Evolutionary conservation across 2,113 vertebrate species (phyloP).

Genomic region (Mionectes macconnelli): DNA sequence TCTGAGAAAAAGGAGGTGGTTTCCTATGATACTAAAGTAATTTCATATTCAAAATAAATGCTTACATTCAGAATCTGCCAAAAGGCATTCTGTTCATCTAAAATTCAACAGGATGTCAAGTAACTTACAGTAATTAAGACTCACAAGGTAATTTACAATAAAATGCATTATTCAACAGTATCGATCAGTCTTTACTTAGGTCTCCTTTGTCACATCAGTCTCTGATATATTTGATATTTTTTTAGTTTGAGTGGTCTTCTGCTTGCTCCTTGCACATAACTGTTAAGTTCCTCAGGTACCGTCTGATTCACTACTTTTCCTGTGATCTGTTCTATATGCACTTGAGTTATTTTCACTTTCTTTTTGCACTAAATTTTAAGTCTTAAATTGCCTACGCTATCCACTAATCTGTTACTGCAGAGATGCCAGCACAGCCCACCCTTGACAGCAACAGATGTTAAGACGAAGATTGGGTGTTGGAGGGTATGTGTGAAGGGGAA

Average conservation of each 20-base stretch:
- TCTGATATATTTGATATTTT: background rate
- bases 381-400: background rate
- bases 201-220: background rate
- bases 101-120: background rate
- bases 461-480: background rate
- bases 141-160: background rate
- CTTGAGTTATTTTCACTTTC: background rate
- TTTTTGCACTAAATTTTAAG: background rate
- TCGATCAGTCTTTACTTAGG: background rate
- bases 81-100: background rate
- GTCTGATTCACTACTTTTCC: background rate
- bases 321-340: background rate
- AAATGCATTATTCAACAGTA: background rate
- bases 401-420: background rate
- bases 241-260: background rate
- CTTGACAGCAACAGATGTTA: background rate
- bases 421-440: background rate
- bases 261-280: background rate
- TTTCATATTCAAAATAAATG: background rate
- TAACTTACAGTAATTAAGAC: background rate
- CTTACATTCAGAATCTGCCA: background rate
- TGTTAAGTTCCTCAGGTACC: background rate
- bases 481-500: background rate
- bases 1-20: background rate
- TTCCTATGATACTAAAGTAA: background rate